Evolutionary conservation across 2,113 vertebrate species (phyloP).

Genomic region (Misgurnus mizolepis): DNA sequence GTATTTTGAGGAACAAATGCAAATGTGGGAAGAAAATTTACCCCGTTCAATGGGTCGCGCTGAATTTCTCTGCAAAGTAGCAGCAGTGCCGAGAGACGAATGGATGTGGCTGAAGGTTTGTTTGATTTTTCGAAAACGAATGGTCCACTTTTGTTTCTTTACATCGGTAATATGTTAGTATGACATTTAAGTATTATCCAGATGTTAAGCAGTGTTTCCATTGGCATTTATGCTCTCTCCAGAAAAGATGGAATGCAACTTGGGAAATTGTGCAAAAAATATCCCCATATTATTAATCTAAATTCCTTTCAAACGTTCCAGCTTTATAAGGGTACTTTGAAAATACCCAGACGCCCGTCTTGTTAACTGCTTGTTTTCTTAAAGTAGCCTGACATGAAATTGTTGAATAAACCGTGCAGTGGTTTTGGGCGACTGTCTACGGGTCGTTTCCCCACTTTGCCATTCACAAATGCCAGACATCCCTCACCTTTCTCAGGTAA

Average conservation of each 20-base stretch:
- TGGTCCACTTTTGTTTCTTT: constrained; percentile 38
- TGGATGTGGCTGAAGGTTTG: constrained; percentile 24
- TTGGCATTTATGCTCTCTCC: constrained; percentile 63
- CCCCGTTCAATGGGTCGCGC: constrained; percentile 1
- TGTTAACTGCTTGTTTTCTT: constrained; percentile 57
- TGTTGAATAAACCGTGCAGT: constrained; percentile 20
- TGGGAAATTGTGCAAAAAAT: constrained; percentile 61
- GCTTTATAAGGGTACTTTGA: constrained; percentile 64
- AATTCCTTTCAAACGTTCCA: constrained; percentile 63
- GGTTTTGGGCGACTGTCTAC: constrained; percentile 59
- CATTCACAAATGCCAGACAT: constrained; percentile 69
- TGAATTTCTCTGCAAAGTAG: constrained; percentile 25
- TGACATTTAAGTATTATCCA: constrained; percentile 66
- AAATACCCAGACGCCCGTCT: constrained; percentile 69
- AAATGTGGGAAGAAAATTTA: constrained; percentile 30
- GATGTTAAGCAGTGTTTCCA: constrained; percentile 67
- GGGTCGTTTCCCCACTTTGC: constrained; percentile 61
- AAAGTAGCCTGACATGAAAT: constrained; percentile 50
- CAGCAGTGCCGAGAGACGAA: constrained; percentile 35
- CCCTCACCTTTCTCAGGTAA: constrained; percentile 74
- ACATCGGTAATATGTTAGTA: constrained; percentile 45
- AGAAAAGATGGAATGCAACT: constrained; percentile 62
- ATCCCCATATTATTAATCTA: constrained; percentile 66
- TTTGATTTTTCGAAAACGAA: constrained; percentile 41
- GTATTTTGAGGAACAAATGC: constrained; percentile 5